phyloP scores from a whole-genome alignment of 2,797 vertebrate genomes.

The Falco rusticolus region DNA sequence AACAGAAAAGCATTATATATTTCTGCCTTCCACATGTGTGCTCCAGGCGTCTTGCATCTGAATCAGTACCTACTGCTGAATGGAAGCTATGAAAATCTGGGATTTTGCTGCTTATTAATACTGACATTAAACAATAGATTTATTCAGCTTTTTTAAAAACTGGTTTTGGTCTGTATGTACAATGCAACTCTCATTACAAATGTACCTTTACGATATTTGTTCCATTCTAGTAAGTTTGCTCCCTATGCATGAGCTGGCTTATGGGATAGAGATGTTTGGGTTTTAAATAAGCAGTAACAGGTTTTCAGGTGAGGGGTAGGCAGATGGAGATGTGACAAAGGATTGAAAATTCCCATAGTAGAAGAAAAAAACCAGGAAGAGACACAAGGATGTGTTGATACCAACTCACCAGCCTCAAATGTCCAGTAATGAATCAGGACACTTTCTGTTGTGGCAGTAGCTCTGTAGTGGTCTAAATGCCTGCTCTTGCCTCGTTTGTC shows the following conservation, averaged over 20 bases:
- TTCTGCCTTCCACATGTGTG: conserved; percentile 25
- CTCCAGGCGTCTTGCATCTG: neutral
- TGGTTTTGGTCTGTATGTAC: neutral
- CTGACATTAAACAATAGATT: neutral
- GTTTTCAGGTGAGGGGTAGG: neutral
- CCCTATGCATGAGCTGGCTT: neutral
- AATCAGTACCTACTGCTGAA: neutral
- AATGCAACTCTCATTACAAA: neutral
- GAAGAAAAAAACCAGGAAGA: neutral
- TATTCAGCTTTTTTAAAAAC: neutral
- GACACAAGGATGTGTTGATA: neutral
- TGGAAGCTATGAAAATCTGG: neutral
- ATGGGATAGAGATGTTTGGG: neutral
- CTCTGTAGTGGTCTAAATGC: neutral
- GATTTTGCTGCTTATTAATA: neutral
- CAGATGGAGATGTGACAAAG: neutral
- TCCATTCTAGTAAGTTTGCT: neutral
- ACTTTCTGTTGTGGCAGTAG: neutral
- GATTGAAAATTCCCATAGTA: neutral
- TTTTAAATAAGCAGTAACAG: neutral
- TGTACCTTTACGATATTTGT: neutral
- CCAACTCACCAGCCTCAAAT: neutral
- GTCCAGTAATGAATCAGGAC: neutral
- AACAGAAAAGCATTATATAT: neutral
- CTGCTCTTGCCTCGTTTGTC: neutral